Base-by-base conservation (phyloP, 1,140 invertebrate genomes). In the Drosophila pallidifrons region DNA sequence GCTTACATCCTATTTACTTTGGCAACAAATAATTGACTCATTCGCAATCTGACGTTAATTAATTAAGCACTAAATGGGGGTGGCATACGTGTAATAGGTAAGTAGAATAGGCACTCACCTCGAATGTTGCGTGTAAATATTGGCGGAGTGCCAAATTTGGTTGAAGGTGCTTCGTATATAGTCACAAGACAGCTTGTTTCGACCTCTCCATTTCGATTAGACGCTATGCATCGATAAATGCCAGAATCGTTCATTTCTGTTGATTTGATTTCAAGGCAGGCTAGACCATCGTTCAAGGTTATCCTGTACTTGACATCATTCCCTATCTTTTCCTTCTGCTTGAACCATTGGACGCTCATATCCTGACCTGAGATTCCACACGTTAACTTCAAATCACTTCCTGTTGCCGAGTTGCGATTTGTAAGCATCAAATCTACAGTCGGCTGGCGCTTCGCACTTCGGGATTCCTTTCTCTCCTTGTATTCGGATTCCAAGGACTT, bases 351-450 rank as follows among this genome's bases (percentile, higher is more conserved):
- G 5, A 99, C 93, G 38, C 93, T 94, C 11, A 97, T 96, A 71
- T 97, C 96, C 0, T 96, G 77, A 25, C 97, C 97, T 77, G 98
- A 94, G 1, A 98, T 95, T 63, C 96, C 96, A 87, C 98, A 99
- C 5, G 96, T 97, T 28, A 99, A 92, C 91, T 96, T 96, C 0
- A 97, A 95, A 65, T 95, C 93, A 38, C 96, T 96, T 6, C 95
- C 95, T 74, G 95, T 94, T 0, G 95, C 95, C 5, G 96, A 95
- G 8, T 96, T 96, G 79, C 96, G 95, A 85, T 97, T 96, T 1
- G 95, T 96, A 35, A 98, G 92, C 77, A 95, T 94, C 11, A 96
- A 96, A 43, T 96, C 97, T 87, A 98, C 97, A 5, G 95, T 94
- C 15, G 97, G 97, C 90, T 96, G 95, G 68, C 95, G 95, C 74